Evolutionary conservation across 2,888 invertebrate species (phyloP).

Genomic region (Apotomis turbidana): DNA sequence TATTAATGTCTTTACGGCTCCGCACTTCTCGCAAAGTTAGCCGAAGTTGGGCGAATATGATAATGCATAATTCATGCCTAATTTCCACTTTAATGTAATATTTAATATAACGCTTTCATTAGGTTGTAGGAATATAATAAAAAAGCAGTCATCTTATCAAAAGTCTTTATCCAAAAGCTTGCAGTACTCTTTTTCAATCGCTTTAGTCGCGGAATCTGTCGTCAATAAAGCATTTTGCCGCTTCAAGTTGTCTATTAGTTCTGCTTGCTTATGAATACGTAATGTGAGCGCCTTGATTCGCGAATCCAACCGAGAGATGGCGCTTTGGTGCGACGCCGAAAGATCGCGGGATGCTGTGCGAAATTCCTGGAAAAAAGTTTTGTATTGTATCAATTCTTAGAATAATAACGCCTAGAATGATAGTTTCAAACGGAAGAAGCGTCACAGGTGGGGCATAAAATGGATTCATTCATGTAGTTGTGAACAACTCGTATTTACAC

Average conservation of each 20-base stretch:
- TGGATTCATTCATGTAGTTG: too few species aligned
- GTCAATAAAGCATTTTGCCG: slow-evolving; percentile 44
- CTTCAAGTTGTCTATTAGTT: slow-evolving; percentile 55
- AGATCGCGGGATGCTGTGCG: slow-evolving; percentile 63
- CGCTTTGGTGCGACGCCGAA: slow-evolving; percentile 58
- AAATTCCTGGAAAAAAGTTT: slow-evolving; percentile 60
- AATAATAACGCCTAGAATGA: too few species aligned
- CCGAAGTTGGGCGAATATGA: too few species aligned
- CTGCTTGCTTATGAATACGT: slow-evolving; percentile 65
- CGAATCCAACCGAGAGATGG: slow-evolving; percentile 61
- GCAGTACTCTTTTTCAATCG: slow-evolving; percentile 64
- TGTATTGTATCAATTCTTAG: neutral
- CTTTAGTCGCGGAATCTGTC: slow-evolving; percentile 60
- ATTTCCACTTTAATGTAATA: too few species aligned
- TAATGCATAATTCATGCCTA: too few species aligned
- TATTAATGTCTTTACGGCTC: too few species aligned
- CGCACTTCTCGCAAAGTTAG: too few species aligned
- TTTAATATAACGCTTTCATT: too few species aligned
- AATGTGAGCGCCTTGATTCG: slow-evolving; percentile 54
- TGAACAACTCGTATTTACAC: too few species aligned
- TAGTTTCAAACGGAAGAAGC: too few species aligned
- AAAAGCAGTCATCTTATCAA: slow-evolving; percentile 19
- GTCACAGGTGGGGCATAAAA: too few species aligned
- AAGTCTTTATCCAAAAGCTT: slow-evolving; percentile 63
- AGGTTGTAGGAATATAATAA: neutral